These are phyloP conservation scores for Tetranychus piercei DNA, from an alignment of 2,888 invertebrate species.

Conservation along the genomic window DNA sequence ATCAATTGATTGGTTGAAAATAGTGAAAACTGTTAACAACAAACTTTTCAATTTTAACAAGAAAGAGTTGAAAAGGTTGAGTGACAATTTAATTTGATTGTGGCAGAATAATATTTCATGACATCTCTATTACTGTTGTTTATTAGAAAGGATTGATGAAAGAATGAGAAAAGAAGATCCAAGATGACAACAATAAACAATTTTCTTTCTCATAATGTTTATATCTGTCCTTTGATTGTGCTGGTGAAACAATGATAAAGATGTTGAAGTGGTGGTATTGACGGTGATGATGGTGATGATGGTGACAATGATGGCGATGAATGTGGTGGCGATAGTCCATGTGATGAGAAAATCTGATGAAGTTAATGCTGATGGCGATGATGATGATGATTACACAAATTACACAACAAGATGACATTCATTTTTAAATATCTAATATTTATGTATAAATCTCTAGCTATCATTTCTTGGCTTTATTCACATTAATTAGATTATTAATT, in stretches of 20 bases:
- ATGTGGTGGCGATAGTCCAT: background rate
- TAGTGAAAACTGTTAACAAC: background rate
- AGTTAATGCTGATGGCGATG: background rate
- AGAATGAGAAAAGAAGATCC: too few relatives aligned
- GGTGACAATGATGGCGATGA: background rate
- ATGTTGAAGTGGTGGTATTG: background rate
- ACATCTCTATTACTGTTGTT: background rate
- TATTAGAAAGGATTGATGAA: background rate
- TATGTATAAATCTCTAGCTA: background rate
- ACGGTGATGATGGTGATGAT: background rate
- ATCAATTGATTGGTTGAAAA: background rate
- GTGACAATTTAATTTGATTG: background rate
- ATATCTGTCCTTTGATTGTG: background rate
- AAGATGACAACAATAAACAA: too few relatives aligned
- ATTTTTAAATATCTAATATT: background rate
- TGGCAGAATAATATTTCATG: background rate
- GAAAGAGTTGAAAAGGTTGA: background rate
- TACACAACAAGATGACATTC: background rate
- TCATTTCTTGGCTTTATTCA: constrained; percentile 8
- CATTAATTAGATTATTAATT: constrained; percentile 5
- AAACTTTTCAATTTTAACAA: background rate
- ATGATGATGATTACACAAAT: background rate
- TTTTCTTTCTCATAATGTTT: too few relatives aligned
- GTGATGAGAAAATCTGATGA: background rate
- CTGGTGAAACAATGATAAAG: too few relatives aligned